phyloP scores from a whole-genome alignment of 2,888 invertebrate species.

The Dryococelus australis region DNA sequence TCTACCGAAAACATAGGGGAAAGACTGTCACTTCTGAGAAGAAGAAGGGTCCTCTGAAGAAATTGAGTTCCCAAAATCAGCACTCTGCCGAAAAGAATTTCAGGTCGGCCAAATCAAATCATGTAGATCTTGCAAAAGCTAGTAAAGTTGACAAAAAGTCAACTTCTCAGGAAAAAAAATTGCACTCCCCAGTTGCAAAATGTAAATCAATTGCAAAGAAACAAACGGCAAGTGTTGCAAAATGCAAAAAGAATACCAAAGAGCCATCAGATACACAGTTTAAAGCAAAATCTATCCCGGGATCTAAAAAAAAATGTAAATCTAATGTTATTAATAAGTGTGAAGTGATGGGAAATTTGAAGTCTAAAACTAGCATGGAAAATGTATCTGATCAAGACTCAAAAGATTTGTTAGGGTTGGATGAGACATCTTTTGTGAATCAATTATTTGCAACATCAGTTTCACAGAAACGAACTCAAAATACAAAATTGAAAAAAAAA shows the following conservation, averaged over 20 bases:
- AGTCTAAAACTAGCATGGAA: slow-evolving; percentile 22
- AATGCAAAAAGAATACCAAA: background rate
- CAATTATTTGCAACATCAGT: slow-evolving; percentile 13
- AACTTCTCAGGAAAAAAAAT: background rate
- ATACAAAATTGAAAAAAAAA: background rate
- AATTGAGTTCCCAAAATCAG: background rate
- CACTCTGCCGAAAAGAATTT: slow-evolving; percentile 1
- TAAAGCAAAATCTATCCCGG: background rate
- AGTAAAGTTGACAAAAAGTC: background rate
- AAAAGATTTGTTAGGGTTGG: slow-evolving; percentile 5
- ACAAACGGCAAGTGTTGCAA: background rate
- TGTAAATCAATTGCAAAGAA: background rate
- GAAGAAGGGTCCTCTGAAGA: slow-evolving; percentile 11
- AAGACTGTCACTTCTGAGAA: slow-evolving; percentile 50
- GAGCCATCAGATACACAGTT: background rate
- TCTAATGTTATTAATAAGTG: background rate
- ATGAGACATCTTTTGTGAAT: slow-evolving; percentile 12
- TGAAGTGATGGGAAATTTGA: slow-evolving; percentile 27
- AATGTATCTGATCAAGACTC: slow-evolving; percentile 18
- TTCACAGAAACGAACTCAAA: background rate
- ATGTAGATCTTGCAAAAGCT: background rate
- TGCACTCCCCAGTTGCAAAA: background rate
- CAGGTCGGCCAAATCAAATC: background rate
- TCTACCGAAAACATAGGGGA: slow-evolving; percentile 32
- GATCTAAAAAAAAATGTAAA: slow-evolving; percentile 12